Evolutionary conservation across 1,140 invertebrate species (phyloP).

Genomic region (Drosophila bifasciata): DNA sequence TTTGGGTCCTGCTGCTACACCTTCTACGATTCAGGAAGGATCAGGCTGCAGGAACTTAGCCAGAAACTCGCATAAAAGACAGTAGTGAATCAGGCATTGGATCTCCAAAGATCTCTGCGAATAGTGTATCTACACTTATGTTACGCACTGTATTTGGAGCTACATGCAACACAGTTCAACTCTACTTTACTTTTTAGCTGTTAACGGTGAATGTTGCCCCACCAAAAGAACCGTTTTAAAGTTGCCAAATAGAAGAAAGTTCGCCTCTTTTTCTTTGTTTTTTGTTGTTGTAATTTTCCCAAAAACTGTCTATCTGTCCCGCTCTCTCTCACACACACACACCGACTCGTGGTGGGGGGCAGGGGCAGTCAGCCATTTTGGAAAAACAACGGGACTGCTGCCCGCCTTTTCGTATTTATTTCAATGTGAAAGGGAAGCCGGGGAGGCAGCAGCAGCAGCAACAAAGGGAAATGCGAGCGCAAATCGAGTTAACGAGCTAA

Average conservation of each 20-base stretch:
- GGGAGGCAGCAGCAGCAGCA: constrained; percentile 13
- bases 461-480: constrained; percentile 40
- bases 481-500: constrained; percentile 82
- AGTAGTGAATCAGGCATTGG: too few relatives aligned
- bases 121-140: too few relatives aligned
- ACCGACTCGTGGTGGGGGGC: not conserved
- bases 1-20: constrained; percentile 12
- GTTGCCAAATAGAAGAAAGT: too few relatives aligned
- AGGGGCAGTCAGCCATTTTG: constrained; percentile 62
- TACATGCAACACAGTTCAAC: too few relatives aligned
- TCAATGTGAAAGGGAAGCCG: constrained; percentile 18
- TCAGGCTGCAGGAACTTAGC: too few relatives aligned
- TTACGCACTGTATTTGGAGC: too few relatives aligned
- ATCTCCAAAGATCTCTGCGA: too few relatives aligned
- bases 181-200: too few relatives aligned
- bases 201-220: too few relatives aligned
- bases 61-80: too few relatives aligned
- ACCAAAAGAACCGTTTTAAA: too few relatives aligned
- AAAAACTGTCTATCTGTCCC: constrained; percentile 3
- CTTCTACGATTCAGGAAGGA: too few relatives aligned
- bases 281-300: constrained; percentile 2
- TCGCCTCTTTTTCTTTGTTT: not conserved
- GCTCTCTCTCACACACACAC: constrained; percentile 2
- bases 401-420: constrained; percentile 69
- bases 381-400: constrained; percentile 62